Base-by-base conservation (phyloP, 1,140 invertebrate species). In the Brachionus koreanus region DNA sequence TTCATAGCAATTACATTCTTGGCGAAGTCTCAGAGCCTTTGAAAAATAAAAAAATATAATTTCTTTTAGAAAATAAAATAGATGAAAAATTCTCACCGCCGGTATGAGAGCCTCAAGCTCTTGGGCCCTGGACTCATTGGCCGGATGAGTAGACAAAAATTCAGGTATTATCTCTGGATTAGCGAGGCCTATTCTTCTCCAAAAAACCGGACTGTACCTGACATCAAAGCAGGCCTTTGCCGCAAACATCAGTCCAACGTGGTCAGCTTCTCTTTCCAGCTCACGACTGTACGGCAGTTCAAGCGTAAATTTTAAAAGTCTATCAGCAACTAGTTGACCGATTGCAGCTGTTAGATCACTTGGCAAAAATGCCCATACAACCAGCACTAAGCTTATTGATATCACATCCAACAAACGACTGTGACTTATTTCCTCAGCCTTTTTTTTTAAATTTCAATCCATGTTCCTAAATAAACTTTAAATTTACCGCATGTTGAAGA, bases 191-290 rank as follows among this genome's bases (percentile, higher is more conserved):
- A 92, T 91, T 83, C 89, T 89, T 39, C 84, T 85, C 92, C 92
- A 92, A 83, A 92, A 90, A 2, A 90, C 88, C 83, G 88, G 89
- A 43, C 90, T 89, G 85, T 92, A 90, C 82, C 92, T 84, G 0
- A 92, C 89, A 87, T 92, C 92, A 86, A 90, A 91, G 84, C 92
- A 92, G 33, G 91, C 91, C 90, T 92, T 92, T n/a, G 92, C 91
- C 74, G 91, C 89, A 43, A 93, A 84, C 75, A 87, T 84, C 5
- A 92, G 82, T 35, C 92, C 92, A 35, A 92, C 88, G 83, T 89
- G 86, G 86, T 93, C 92, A 74, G 92, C 92, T 87, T 93, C 92
- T 23, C 75, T 88, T 87, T 93, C 92, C 65, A 91, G 82, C 37
- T 86, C 85, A 84, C 92, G 87, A 65, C 88, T 90, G 85, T 91